phyloP scores from a whole-genome alignment of 2,888 invertebrate genomes.

The Aromia moschata region DNA sequence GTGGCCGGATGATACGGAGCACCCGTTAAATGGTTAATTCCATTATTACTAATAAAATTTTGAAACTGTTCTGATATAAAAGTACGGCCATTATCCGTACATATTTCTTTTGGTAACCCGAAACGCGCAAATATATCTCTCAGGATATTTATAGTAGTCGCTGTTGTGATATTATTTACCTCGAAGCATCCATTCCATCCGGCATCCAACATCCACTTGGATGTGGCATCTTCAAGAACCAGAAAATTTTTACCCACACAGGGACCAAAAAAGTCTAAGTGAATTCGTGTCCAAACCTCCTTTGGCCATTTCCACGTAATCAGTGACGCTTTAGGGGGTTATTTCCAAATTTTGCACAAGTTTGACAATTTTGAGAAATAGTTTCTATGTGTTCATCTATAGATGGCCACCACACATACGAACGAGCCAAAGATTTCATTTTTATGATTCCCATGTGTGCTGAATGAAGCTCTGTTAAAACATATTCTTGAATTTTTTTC shows the following conservation, averaged over 20 bases:
- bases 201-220: constrained; percentile 21
- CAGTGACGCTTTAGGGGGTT: not conserved
- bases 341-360: constrained; percentile 35
- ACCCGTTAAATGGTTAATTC: constrained; percentile 10
- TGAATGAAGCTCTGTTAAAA: constrained; percentile 23
- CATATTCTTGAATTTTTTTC: not conserved
- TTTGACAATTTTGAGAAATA: constrained; percentile 38
- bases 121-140: constrained; percentile 13
- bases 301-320: constrained; percentile 7
- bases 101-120: constrained; percentile 1
- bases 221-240: constrained; percentile 1
- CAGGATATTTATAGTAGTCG: not conserved
- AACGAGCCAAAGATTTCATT: constrained; percentile 40
- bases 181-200: not conserved
- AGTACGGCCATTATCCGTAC: constrained; percentile 4
- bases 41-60: constrained; percentile 10
- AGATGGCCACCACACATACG: constrained; percentile 48
- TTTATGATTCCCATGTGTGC: constrained; percentile 36
- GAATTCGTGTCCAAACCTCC: constrained; percentile 4
- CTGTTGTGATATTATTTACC: not conserved
- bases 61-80: constrained; percentile 11
- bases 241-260: constrained; percentile 2
- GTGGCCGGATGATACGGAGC: constrained; percentile 19
- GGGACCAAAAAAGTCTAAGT: constrained; percentile 14
- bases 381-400: constrained; percentile 48